A percentile compares a stretch with the other conserved stretches of the same genome.
Conservation (phyloP, 2,888 invertebrate species). For the Scaptomyza cyrtandrae region DNA sequence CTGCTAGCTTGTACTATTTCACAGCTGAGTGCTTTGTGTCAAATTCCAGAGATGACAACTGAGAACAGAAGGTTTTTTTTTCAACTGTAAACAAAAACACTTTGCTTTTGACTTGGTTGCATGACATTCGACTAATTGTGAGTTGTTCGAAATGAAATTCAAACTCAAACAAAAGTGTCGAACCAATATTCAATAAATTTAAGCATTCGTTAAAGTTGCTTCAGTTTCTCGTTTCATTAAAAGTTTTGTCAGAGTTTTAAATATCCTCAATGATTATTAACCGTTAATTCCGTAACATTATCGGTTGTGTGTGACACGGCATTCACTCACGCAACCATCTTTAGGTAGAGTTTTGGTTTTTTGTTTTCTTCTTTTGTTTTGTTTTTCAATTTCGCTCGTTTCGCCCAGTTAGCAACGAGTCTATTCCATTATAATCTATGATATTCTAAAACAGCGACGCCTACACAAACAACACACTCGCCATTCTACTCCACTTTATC, state of each 20-base stretch:
- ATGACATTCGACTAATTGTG: too few relatives aligned
- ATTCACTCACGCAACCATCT: neutral
- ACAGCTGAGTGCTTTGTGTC: conserved; percentile 47
- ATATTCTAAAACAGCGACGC: conserved; percentile 24
- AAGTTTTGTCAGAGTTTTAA: neutral
- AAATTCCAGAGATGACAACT: conserved; percentile 19
- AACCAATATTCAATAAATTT: neutral
- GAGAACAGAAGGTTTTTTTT: neutral
- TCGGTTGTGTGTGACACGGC: too few relatives aligned
- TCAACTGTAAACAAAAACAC: neutral
- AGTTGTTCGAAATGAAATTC: neutral
- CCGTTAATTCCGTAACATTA: too few relatives aligned
- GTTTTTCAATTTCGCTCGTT: neutral
- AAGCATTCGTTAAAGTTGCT: neutral
- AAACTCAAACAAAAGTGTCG: too few relatives aligned
- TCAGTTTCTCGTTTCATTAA: too few relatives aligned
- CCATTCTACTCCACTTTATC: neutral
- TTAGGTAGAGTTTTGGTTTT: neutral
- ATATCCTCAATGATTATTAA: too few relatives aligned
- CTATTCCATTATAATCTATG: conserved; percentile 28
- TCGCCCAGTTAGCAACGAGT: conserved; percentile 16
- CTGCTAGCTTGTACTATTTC: conserved; percentile 21
- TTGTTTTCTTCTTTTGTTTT: neutral
- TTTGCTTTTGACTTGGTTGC: neutral
- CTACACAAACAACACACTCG: conserved; percentile 6